Percentiles rank a stretch among this genome's conserved stretches.
These are phyloP conservation scores for Protaetia brevitarsis DNA, from an alignment of 1,140 invertebrate genomes.

Conservation along the genomic window DNA sequence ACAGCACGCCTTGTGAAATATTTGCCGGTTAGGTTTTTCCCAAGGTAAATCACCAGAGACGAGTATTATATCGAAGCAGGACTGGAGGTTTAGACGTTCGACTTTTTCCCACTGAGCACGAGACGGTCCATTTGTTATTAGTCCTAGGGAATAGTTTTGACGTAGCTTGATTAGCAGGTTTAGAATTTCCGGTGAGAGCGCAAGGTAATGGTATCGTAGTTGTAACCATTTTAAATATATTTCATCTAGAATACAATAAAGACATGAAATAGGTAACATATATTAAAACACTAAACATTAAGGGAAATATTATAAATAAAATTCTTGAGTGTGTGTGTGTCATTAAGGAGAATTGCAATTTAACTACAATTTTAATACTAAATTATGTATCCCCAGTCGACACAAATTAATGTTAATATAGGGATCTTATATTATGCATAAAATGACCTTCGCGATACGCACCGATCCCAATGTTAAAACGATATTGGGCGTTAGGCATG, in stretches of 20 bases:
- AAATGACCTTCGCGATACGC: no score
- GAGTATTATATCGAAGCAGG: conserved; percentile 74
- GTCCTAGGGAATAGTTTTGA: conserved; percentile 64
- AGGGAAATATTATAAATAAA: no score
- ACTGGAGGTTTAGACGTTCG: conserved; percentile 59
- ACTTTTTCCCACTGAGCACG: conserved; percentile 85
- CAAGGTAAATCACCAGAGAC: conserved; percentile 79
- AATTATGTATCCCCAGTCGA: no score
- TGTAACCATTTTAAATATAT: conserved; percentile 73
- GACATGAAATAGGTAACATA: no score
- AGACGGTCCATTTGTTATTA: conserved; percentile 82
- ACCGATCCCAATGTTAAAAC: no score
- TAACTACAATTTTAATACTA: no score
- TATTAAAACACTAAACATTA: no score
- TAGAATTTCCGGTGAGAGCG: conserved; percentile 61
- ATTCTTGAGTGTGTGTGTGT: no score
- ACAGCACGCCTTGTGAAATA: conserved; percentile 74
- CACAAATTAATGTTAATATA: no score
- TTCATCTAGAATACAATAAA: conserved; percentile 54
- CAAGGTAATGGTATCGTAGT: conserved; percentile 70
- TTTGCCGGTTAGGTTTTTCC: conserved; percentile 77
- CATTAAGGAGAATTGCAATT: no score
- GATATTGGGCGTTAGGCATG: no score
- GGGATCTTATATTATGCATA: no score
- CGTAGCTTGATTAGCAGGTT: conserved; percentile 63